Percentiles rank a stretch among this genome's conserved stretches.
Evolutionary conservation across 2,888 invertebrate genomes (phyloP).

Genomic region (Callosobruchus maculatus): DNA sequence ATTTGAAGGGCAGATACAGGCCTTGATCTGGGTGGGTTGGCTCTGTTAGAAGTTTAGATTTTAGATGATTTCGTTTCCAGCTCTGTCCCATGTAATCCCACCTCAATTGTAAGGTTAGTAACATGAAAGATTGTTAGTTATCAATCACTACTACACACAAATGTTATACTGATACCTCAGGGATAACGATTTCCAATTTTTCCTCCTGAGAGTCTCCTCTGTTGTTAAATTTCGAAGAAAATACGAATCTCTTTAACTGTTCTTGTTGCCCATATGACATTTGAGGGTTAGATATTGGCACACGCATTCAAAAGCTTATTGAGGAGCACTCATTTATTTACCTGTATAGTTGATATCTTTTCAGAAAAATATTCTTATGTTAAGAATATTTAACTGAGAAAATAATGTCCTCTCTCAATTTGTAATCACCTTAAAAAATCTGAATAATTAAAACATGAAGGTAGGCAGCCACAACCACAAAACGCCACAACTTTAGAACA

Average conservation of each 20-base stretch:
- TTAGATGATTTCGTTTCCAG: too few species aligned
- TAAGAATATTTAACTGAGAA: too few species aligned
- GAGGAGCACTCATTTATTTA: neutral
- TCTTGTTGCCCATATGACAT: slow-evolving; percentile 63
- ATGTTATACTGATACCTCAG: slow-evolving; percentile 56
- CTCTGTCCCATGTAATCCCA: too few species aligned
- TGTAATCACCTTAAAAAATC: too few species aligned
- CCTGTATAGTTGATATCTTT: neutral
- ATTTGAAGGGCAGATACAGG: too few species aligned
- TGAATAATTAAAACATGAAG: too few species aligned
- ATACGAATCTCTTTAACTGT: slow-evolving; percentile 80
- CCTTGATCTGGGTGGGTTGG: too few species aligned
- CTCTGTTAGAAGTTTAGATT: too few species aligned
- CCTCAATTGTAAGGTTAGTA: neutral
- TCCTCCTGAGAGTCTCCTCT: slow-evolving; percentile 64
- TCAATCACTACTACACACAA: neutral
- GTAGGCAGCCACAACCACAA: too few species aligned
- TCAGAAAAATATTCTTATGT: neutral
- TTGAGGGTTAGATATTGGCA: slow-evolving; percentile 29
- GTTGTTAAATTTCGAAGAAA: slow-evolving; percentile 63
- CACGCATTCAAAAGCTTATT: neutral
- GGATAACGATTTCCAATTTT: slow-evolving; percentile 75
- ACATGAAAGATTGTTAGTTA: neutral
- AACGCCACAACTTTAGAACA: too few species aligned
- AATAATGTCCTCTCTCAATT: neutral